Evolutionary conservation across 2,797 vertebrate species (phyloP), one percentile per base, ranked within the genome.

Genomic region (Onychomys torridus): DNA sequence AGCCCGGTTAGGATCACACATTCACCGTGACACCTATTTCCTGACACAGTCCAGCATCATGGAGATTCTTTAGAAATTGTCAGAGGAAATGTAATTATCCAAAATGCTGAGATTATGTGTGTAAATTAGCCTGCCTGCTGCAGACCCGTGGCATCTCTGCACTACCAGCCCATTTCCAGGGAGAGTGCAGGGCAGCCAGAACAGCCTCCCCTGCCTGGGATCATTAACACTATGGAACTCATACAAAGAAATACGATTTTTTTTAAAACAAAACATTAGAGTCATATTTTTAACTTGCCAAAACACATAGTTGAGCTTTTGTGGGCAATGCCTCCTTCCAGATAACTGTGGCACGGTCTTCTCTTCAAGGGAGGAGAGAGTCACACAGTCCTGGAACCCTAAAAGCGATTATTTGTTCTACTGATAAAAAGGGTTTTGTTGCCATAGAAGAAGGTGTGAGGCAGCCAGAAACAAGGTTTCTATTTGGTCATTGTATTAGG

Each of bases 401-500:
- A 61, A 83, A 94, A 96, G 86, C 71, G 63, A 84, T 94, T 96
- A 95, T 82, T 96, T 89, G 89, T 49, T 77, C 92, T 94, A 73
- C 76, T 96, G 90, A 95, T 97, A 91, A 87, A 77, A 77, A 67
- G 37, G 69, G 65, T 87, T 97, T 93, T 96, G 71, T 90, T 96
- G 65, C 91, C 94, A 52, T 94, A 85, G 96, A 96, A 97, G 84
- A 65, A 83, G 86, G 61, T 95, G 79, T 9, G 94, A 91, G 52
- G 77, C 95, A 88, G 86, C 79, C 94, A 89, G 59, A 67, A 97
- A 97, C 83, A 78, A 86, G 78, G 65, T 94, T 96, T 94, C 3
- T 13, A 57, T 96, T 96, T 97, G 85, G 82, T 61, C 92, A 97
- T 97, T 98, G 96, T 97, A 52, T 32, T 90, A 37, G 93, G 78